These are phyloP conservation scores for Pachyuromys duprasi DNA, from an alignment of 2,797 vertebrate genomes.

Conservation along the genomic window DNA sequence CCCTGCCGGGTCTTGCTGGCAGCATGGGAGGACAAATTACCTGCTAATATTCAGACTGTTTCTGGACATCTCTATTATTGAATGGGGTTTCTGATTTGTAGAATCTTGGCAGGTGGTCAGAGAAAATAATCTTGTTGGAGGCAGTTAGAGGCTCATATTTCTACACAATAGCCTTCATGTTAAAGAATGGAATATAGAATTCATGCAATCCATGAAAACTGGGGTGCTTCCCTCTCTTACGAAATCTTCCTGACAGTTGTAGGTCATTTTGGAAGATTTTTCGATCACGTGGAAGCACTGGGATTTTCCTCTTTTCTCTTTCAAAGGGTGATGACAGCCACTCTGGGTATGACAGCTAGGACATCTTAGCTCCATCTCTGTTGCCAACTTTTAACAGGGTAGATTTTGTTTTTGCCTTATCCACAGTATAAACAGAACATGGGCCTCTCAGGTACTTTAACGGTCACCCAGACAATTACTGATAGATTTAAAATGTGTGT, in stretches of 20 bases:
- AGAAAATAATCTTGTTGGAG: conserved; percentile 35
- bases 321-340: neutral
- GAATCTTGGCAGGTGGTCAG: conserved; percentile 11
- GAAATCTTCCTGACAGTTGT: neutral
- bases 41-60: conserved; percentile 66
- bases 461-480: neutral
- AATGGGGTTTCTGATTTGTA: conserved; percentile 51
- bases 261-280: neutral
- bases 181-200: conserved; percentile 26
- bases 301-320: neutral
- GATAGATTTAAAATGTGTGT: neutral
- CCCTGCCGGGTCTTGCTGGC: neutral
- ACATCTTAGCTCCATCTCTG: fast-evolving
- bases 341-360: conserved; percentile 10
- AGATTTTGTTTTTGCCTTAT: conserved; percentile 30
- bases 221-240: neutral
- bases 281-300: neutral
- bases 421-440: neutral
- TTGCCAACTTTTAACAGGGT: neutral
- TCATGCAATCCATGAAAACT: neutral
- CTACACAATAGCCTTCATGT: neutral
- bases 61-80: conserved; percentile 58
- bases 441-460: neutral
- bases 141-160: conserved; percentile 20
- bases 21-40: conserved; percentile 5